Evolutionary conservation across 2,113 vertebrate species (phyloP), one percentile per base, ranked within the genome.

Genomic region (Rutilus rutilus): DNA sequence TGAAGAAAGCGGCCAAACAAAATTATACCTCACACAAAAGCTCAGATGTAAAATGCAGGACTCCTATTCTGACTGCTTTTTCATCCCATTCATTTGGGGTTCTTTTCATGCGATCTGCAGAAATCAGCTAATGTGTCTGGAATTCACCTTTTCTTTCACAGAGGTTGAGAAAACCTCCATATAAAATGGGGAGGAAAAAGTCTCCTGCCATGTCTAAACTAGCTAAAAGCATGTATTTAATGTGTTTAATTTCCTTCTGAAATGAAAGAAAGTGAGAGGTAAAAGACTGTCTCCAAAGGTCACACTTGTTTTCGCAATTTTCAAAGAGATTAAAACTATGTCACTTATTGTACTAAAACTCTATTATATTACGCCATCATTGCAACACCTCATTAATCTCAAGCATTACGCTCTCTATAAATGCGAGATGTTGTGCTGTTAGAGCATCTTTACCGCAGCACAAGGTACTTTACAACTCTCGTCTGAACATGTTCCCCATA

Each of bases 291-390:
- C 75, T 78, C 25, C 15, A 60, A 79, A 79, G 67, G 65, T 71
- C 71, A 82, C n/a, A 69, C 69, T 52, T 75, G 79, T 82, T 77
- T 86, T 83, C 77, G 85, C 45, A 30, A 30, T 82, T 86, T 67
- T 77, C 75, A 15, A 21, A 80, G 81, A 82, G 81, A 88, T 84
- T 83, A 84, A 84, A 84, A 80, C 54, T 27, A 84, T 65, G 65
- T 19, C 75, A 52, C 69, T 85, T 88, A 77, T 82, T 71, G 78
- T 85, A 79, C 73, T 83, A 86, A 88, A 88, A 84, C 80, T 80
- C 33, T 79, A 80, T 84, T 83, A 86, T 83, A 79, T 74, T 62
- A 84, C 67, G 82, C 54, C 81, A 45, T 88, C 80, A 47, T 80
- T 83, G 50, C 27, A 84, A 83, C 80, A 76, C 57, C 67, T 80